Base-by-base conservation (phyloP, 2,113 vertebrate genomes). In the Tylochromis polylepis region DNA sequence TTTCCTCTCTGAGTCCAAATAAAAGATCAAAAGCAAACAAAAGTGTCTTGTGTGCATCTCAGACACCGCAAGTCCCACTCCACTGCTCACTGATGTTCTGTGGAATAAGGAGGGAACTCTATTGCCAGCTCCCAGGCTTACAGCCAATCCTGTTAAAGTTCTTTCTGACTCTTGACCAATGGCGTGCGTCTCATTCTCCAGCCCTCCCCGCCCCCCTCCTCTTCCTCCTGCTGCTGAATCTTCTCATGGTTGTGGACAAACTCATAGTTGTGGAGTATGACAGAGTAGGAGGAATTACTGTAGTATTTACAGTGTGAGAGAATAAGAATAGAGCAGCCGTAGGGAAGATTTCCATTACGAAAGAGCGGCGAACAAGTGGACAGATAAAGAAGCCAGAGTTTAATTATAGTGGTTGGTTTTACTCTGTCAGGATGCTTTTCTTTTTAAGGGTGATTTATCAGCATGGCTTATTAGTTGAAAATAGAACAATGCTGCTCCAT, bases 61-160 rank as follows among this genome's bases (percentile, higher is more conserved):
- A 90, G 88, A 88, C 91, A 87, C 88, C 92, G 79, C 91, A 78
- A 93, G 87, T 88, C 92, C 92, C 90, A 84, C 93, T 92, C 94
- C 83, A 87, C 90, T 83, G 87, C 92, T 92, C 43, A 85, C 90
- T 93, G 92, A 94, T 94, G 90, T 95, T 95, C 87, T 90, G 90
- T 94, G 91, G 90, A 93, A 93, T 88, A 93, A 94, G 92, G 93
- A 95, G 94, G 94, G 93, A 92, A 92, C 92, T 93, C 91, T 85
- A 90, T 83, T 83, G 88, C 38, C 85, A 92, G 94, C 94, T 94
- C 91, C 75, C 89, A 93, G 88, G 89, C 86, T 83, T 85, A 72
- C 70, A 92, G 84, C 96, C 95, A 95, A 95, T 96, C 93, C 81
- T 7, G 72, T 70, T 46, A 55, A 18, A 89, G 87, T 91, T 88